A percentile compares a stretch with the other conserved stretches of the same genome.
Conservation (phyloP, 2,797 vertebrate species). For the Sebastes baramenuke region DNA sequence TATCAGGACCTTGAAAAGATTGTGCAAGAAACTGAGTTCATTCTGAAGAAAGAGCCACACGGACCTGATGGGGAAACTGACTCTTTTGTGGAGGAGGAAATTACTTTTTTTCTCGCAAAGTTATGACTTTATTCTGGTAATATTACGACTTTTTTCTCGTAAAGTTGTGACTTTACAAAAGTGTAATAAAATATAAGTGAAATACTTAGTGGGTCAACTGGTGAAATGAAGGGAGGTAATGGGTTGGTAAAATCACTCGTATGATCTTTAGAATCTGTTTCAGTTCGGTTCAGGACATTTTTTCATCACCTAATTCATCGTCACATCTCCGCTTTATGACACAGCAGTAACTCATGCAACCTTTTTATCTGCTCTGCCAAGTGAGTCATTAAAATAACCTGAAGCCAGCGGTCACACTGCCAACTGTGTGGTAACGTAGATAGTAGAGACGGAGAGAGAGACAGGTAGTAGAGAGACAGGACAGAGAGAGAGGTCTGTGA, state of each 20-base stretch:
- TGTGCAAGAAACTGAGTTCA: too few relatives aligned
- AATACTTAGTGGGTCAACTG: background rate
- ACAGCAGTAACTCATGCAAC: background rate
- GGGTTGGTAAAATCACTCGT: background rate
- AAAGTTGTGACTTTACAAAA: too few relatives aligned
- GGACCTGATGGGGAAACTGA: too few relatives aligned
- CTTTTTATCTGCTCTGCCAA: background rate
- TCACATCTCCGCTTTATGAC: background rate
- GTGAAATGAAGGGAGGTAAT: background rate
- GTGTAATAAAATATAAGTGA: background rate
- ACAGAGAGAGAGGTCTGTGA: too few relatives aligned
- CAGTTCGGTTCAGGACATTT: background rate
- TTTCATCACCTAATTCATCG: background rate
- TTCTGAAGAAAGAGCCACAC: too few relatives aligned
- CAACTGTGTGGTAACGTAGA: slow-evolving; percentile 17
- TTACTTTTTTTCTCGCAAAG: too few relatives aligned
- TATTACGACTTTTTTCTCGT: too few relatives aligned
- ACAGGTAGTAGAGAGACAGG: background rate
- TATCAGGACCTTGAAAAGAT: too few relatives aligned
- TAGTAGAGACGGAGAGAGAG: background rate
- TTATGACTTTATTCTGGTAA: too few relatives aligned
- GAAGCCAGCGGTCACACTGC: background rate
- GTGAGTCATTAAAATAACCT: slow-evolving; percentile 19
- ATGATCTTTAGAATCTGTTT: background rate
- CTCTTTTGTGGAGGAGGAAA: too few relatives aligned